phyloP scores from a whole-genome alignment of 2,113 vertebrate genomes.

The Rhodinocichla rosea region DNA sequence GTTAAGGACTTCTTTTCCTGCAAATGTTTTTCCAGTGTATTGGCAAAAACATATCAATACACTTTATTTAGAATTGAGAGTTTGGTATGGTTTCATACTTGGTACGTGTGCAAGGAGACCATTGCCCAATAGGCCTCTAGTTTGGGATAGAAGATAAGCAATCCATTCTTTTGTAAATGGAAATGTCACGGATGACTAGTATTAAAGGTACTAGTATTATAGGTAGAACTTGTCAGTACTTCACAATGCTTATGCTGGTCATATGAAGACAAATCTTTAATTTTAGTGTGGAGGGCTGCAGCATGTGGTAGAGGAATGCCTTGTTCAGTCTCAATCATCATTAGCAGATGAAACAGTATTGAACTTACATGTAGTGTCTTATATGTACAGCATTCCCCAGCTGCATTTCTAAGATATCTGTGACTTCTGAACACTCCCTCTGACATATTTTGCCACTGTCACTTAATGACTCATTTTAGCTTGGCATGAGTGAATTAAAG shows the following conservation, averaged over 20 bases:
- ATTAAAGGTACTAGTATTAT: neutral
- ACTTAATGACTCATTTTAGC: slow-evolving; percentile 6
- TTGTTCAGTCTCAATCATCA: neutral
- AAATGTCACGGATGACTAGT: neutral
- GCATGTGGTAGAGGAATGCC: neutral
- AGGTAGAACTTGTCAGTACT: neutral
- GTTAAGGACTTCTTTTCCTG: neutral
- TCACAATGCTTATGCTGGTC: neutral
- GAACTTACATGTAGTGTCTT: slow-evolving; percentile 6
- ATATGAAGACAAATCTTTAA: neutral
- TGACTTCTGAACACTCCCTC: slow-evolving; percentile 8
- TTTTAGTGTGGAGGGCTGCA: neutral
- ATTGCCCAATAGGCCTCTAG: neutral
- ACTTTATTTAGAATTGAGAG: slow-evolving; percentile 24
- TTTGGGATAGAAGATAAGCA: neutral
- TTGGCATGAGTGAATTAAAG: slow-evolving; percentile 14
- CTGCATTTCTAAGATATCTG: neutral
- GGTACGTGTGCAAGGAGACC: neutral
- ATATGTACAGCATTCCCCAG: slow-evolving; percentile 20
- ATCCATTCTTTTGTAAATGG: neutral
- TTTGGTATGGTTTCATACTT: neutral
- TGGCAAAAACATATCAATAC: neutral
- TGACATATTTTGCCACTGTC: slow-evolving; percentile 25
- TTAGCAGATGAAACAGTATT: slow-evolving; percentile 33
- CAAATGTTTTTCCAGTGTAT: neutral